phyloP scores from a whole-genome alignment of 2,888 invertebrate genomes.

The Acanthosepion lycidas region DNA sequence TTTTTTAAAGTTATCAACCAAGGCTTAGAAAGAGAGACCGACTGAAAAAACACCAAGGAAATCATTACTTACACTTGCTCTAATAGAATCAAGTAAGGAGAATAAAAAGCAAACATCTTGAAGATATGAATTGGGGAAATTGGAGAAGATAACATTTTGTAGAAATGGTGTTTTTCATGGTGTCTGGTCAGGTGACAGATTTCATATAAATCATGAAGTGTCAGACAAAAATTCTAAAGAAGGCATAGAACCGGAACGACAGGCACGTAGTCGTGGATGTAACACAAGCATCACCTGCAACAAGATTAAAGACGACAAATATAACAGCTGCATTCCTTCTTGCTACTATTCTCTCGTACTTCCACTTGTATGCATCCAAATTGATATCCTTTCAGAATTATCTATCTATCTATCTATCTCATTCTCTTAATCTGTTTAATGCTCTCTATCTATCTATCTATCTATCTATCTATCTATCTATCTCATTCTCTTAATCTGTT shows the following conservation, averaged over 20 bases:
- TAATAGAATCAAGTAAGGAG: background rate
- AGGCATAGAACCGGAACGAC: background rate
- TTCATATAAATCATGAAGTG: background rate
- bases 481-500: background rate
- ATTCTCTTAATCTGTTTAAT: too few species aligned
- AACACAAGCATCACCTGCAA: background rate
- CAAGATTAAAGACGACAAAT: background rate
- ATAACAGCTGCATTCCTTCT: background rate
- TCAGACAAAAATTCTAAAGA: background rate
- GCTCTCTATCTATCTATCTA: too few species aligned
- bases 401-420: background rate
- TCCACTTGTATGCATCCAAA: background rate
- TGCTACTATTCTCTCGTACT: background rate
- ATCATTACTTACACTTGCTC: background rate
- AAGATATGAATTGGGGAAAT: background rate
- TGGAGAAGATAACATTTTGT: background rate
- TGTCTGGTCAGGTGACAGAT: constrained; percentile 17
- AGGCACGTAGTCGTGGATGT: background rate
- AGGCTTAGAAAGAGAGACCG: too few species aligned
- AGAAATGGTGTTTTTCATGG: background rate
- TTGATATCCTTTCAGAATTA: background rate
- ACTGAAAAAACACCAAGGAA: too few species aligned
- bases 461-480: background rate
- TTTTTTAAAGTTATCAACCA: too few species aligned
- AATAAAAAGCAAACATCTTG: background rate